Base-by-base conservation (phyloP, 37 sponge, comb jelly and placozoan genomes). In the Cliona cf. orientalis region DNA sequence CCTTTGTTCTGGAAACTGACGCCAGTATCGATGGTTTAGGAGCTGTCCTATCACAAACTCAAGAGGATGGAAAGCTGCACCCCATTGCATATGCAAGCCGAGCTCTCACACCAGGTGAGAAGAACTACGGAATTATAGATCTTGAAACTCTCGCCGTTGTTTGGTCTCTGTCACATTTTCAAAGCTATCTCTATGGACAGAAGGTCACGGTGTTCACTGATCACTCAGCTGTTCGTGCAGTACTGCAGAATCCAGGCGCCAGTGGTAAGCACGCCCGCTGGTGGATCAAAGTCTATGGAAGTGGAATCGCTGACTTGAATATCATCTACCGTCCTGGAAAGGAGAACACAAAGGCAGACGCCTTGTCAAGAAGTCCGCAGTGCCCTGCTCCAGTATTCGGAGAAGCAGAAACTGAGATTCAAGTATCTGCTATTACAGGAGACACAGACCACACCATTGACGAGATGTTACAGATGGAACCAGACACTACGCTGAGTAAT, bases 181-280 rank as follows among this genome's bases (percentile, higher is more conserved):
- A 44, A 1, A 2, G 49, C 22, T 45, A 78, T 34, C 66, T 64
- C 31, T 64, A 78, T 42, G 78, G 78, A 4, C 63, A 61, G 17
- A 12, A 78, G 1, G 66, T 72, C 32, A 77, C 58, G 2, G 70
- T 85, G 19, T 57, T 40, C 5, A 76, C 79, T 1, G 79, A 76
- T 42, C 86, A 77, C 69, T 79, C 87, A 60, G 80, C 91, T 38
- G 91, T 90, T 0, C 84, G 78, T 74, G 66, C 84, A 11, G 68
- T 89, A 9, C 65, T 89, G 31, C 45, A 69, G 22, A 56, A 58
- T 5, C 80, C 91, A 19, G 59, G 42, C 41, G 81, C 61, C 12
- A 72, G 31, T 45, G 87, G 87, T 2, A 86, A 86, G 45, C 80
- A 86, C 37, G 80, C 87, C 32, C 43, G 87, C 5, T 86, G 87